Base-by-base conservation (phyloP, 2,797 vertebrate species). In the Enteromius argenteus region DNA sequence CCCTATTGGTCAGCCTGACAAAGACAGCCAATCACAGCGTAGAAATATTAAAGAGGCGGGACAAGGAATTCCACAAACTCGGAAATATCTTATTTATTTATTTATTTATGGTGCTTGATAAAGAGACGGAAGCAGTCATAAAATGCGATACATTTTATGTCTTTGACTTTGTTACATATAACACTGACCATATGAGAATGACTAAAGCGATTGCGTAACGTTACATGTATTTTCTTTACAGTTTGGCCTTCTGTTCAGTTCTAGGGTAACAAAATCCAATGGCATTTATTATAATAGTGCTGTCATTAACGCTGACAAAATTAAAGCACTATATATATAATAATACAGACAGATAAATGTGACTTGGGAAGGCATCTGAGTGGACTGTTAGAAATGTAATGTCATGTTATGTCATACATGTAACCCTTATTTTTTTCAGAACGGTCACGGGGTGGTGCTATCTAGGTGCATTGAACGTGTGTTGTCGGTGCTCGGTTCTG, bases 1-100 rank as follows among this genome's bases (percentile, higher is more conserved):
- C 87, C n/a, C 81, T 42, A 95, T 95, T 94, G 93, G 95, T 85
- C 81, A 71, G 14, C 4, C 8, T 6, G 17, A 37, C 42, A n/a
- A 75, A 60, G 1, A 30, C 53, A 87, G 67, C 67, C 89, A 87
- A 90, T 86, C 81, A 86, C n/a, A 62, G 30, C 21, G 21, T 44
- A 53, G 66, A 58, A 51, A 53, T 19, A 10, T 35, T 14, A 21
- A 49, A 72, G 21, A 49, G 83, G 53, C 66, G 21, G 82, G 64
- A 46, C 30, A 39, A 84, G 4, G 35, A 44, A 6, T 21, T 15
- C 19, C 17, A 68, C 35, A 23, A 42, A 13, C 27, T 21, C 15
- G 42, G 42, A 67, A 37, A 19, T 68, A 3, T 23, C 11, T 46
- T 37, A 60, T 39, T 35, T 37, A 37, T 32, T 14, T 15, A 7